A percentile compares a stretch with the other conserved stretches of the same genome.
Conservation (phyloP, 37 sponge, comb jelly and placozoan species). For the Spongilla lacustris region DNA sequence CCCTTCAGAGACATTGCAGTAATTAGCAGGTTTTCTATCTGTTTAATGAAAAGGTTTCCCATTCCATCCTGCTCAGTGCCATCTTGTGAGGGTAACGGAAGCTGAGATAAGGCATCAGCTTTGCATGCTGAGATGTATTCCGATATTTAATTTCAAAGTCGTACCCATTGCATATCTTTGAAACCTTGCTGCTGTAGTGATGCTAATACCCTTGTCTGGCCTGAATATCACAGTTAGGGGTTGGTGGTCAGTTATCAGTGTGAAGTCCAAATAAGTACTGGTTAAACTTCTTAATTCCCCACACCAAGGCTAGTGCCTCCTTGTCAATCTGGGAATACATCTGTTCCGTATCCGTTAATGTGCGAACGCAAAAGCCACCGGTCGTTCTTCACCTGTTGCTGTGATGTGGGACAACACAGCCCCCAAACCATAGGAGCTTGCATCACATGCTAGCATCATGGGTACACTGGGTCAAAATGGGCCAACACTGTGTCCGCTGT, state of each 20-base stretch:
- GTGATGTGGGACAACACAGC: constrained; percentile 57
- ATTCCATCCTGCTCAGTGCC: not conserved
- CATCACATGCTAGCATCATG: constrained; percentile 38
- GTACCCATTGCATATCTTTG: not conserved
- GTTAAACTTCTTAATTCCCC: constrained; percentile 55
- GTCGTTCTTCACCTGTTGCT: constrained; percentile 33
- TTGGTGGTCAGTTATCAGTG: constrained; percentile 55
- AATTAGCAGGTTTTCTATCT: not conserved
- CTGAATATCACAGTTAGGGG: constrained; percentile 48
- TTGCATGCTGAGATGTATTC: not conserved
- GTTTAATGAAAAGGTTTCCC: not conserved
- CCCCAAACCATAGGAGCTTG: constrained; percentile 45
- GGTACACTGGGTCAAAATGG: constrained; percentile 40
- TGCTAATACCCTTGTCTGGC: constrained; percentile 34
- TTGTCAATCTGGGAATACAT: constrained; percentile 70
- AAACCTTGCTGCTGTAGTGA: constrained; percentile 30
- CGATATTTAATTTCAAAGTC: not conserved
- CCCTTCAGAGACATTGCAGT: not conserved
- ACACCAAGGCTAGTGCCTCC: constrained; percentile 47
- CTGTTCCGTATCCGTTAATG: constrained; percentile 27
- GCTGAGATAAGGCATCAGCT: constrained; percentile 6
- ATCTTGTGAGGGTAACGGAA: not conserved
- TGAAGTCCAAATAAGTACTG: constrained; percentile 70
- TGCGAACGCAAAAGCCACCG: constrained; percentile 62
- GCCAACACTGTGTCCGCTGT: constrained; percentile 9